Base-by-base conservation (phyloP, 1,140 invertebrate species). In the Idris sp. region DNA sequence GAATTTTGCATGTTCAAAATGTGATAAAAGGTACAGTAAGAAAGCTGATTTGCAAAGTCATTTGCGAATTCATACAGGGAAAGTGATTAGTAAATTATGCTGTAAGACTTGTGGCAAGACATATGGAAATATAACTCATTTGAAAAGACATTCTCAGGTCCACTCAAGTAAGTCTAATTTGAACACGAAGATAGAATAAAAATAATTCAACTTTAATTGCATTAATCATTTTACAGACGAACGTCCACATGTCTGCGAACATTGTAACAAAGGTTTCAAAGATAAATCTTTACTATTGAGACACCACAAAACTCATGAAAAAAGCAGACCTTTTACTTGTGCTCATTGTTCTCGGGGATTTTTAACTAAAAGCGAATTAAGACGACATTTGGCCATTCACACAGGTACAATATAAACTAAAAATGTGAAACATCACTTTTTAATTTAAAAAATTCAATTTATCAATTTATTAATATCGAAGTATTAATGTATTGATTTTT, bases 221-320 rank as follows among this genome's bases (percentile, higher is more conserved):
- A 25, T 25, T 25, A 25, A 8, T 25, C 22, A 4, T 25, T 25
- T 76, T 68, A 46, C 18, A 87, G 84, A 44, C 43, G 83, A 86
- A 65, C 80, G 82, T 28, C 83, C 84, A 4, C 74, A 81, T 36
- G 48, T 54, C 25, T 88, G 87, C 35, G 83, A 83, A 19, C 65
- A 80, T 26, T 88, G 87, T 13, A 68, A 75, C 7, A 87, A 86
- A 65, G 79, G 79, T 36, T 88, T 88, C 51, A 86, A 86, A 68
- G 81, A 84, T 10, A 85, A 82, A 43, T 85, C 81, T 6, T 64
- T 87, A 5, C 54, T 88, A 40, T 69, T 79, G 28, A 77, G 85
- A 4, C 87, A 88, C 48, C 83, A 80, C 59, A 79, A 78, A 18
- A 86, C 69, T 9, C 87, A 88, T 30, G 82, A 77, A 9, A 87